These are phyloP conservation scores for Hipparchia sbordonii DNA, from an alignment of 2,888 invertebrate genomes.

Conservation along the genomic window DNA sequence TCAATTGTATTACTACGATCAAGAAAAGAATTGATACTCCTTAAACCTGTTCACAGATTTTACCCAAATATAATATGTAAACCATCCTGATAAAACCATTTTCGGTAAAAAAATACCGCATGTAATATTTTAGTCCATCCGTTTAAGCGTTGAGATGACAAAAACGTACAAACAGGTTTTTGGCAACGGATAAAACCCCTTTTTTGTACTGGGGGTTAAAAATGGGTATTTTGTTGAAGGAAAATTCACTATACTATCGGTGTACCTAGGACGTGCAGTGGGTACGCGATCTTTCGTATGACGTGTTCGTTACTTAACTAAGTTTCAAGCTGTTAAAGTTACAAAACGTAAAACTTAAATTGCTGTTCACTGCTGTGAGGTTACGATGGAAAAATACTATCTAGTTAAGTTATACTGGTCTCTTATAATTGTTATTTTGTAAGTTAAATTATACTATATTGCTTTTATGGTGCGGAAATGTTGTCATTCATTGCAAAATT, in stretches of 20 bases:
- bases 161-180: too few species aligned
- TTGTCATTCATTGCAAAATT: not conserved
- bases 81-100: too few species aligned
- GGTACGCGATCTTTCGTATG: not conserved
- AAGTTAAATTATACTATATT: not conserved
- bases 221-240: too few species aligned
- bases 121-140: too few species aligned
- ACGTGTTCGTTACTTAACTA: slow-evolving; percentile 12
- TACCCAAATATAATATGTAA: too few species aligned
- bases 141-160: too few species aligned
- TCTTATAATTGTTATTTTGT: slow-evolving; percentile 16
- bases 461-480: not conserved
- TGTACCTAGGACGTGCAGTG: not conserved
- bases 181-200: too few species aligned
- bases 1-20: too few species aligned
- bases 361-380: slow-evolving; percentile 10
- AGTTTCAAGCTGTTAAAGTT: slow-evolving; percentile 1
- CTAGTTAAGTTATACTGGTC: not conserved
- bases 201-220: too few species aligned
- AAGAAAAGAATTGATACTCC: too few species aligned
- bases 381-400: slow-evolving; percentile 1
- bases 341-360: slow-evolving; percentile 10
- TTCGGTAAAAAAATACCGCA: too few species aligned
- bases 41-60: too few species aligned
- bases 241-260: not conserved